These are phyloP conservation scores for Gavialis gangeticus DNA, from an alignment of 2,113 vertebrate species.

Conservation along the genomic window DNA sequence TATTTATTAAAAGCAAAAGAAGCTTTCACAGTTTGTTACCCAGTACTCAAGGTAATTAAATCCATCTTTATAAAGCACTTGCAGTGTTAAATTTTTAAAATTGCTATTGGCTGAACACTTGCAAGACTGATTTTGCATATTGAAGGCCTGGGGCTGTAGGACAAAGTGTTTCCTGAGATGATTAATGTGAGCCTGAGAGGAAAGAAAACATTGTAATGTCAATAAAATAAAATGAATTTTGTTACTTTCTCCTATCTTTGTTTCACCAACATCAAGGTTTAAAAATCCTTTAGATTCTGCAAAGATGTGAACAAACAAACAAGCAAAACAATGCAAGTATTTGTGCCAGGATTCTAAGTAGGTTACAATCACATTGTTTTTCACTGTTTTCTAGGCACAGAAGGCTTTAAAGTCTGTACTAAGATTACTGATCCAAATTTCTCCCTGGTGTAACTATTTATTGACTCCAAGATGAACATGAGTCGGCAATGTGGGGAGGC, in stretches of 20 bases:
- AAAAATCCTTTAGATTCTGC: background rate
- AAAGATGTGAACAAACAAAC: background rate
- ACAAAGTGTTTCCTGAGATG: conserved; percentile 54
- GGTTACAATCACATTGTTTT: background rate
- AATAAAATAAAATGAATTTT: conserved; percentile 7
- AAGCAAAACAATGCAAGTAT: background rate
- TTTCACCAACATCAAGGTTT: background rate
- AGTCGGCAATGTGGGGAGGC: too few species aligned
- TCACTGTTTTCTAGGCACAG: background rate
- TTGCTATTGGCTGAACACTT: conserved; percentile 46
- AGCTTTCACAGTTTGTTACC: conserved; percentile 35
- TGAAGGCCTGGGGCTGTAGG: background rate
- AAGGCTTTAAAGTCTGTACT: background rate
- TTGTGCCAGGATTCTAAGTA: background rate
- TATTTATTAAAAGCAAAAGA: conserved; percentile 33
- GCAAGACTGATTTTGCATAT: conserved; percentile 8
- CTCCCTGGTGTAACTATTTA: background rate
- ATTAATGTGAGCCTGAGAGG: conserved; percentile 52
- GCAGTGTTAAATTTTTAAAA: conserved; percentile 56
- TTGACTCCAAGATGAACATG: too few species aligned
- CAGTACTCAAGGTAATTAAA: conserved; percentile 57
- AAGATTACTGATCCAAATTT: background rate
- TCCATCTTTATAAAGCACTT: conserved; percentile 36
- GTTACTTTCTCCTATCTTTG: background rate
- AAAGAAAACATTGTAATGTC: conserved; percentile 18